These are phyloP conservation scores for Valencia hispanica DNA, from an alignment of 2,797 vertebrate genomes.

Conservation along the genomic window DNA sequence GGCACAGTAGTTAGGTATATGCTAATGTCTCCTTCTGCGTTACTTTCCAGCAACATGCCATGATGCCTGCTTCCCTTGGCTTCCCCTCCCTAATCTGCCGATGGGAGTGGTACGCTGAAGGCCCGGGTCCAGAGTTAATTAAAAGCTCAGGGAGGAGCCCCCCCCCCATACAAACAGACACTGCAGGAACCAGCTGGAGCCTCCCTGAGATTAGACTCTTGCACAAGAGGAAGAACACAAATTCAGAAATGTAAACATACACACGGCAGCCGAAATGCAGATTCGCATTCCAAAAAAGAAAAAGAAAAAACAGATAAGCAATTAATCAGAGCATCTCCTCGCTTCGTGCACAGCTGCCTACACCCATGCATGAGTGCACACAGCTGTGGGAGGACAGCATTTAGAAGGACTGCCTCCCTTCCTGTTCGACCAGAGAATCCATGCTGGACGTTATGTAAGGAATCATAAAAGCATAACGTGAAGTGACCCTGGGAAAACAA, in stretches of 20 bases:
- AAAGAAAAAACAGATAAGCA: slow-evolving; percentile 42
- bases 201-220: slow-evolving; percentile 78
- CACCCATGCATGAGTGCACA: not conserved
- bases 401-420: slow-evolving; percentile 59
- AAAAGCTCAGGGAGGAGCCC: slow-evolving; percentile 74
- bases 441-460: slow-evolving; percentile 47
- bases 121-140: slow-evolving; percentile 78
- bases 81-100: slow-evolving; percentile 50
- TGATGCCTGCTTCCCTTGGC: slow-evolving; percentile 35
- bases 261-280: slow-evolving; percentile 33
- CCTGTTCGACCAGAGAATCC: slow-evolving; percentile 56
- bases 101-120: slow-evolving; percentile 59
- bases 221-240: slow-evolving; percentile 55
- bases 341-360: not conserved
- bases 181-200: slow-evolving; percentile 73
- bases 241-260: slow-evolving; percentile 60
- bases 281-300: slow-evolving; percentile 37
- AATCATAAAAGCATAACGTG: slow-evolving; percentile 48
- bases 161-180: slow-evolving; percentile 18
- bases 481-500: slow-evolving; percentile 44
- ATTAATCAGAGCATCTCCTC: slow-evolving; percentile 52
- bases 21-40: slow-evolving; percentile 3
- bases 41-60: slow-evolving; percentile 28
- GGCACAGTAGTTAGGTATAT: slow-evolving; percentile 30
- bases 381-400: slow-evolving; percentile 36